These are phyloP conservation scores for Leptinotarsa tumamoca DNA, from an alignment of 2,888 invertebrate genomes.

Conservation along the genomic window DNA sequence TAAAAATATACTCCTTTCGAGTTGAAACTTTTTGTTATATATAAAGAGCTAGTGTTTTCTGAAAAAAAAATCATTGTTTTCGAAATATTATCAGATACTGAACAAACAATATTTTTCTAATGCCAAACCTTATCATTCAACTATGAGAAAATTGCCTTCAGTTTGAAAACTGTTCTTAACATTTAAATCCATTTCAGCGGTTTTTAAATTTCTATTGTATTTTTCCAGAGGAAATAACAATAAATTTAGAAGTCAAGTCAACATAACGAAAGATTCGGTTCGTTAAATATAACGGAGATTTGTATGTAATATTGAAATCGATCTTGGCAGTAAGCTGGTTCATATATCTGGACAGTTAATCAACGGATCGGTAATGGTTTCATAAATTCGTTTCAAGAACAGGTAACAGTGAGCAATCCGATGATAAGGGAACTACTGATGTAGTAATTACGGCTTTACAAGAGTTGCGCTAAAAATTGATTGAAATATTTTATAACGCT, in stretches of 20 bases:
- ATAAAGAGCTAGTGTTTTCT: no score
- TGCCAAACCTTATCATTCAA: no score
- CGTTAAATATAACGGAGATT: neutral
- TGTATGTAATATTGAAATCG: neutral
- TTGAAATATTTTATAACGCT: slow-evolving; percentile 17
- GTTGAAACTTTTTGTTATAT: no score
- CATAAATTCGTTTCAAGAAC: slow-evolving; percentile 20
- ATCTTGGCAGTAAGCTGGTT: slow-evolving; percentile 1
- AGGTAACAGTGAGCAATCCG: slow-evolving; percentile 18
- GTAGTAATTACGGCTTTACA: slow-evolving; percentile 20
- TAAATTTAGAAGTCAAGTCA: neutral
- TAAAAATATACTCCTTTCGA: no score
- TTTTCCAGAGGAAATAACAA: neutral
- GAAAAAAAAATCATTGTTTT: no score
- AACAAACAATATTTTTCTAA: no score
- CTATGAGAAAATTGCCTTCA: no score
- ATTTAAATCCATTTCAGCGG: no score
- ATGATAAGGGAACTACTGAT: slow-evolving; percentile 19
- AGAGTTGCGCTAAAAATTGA: slow-evolving; percentile 18
- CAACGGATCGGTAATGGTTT: slow-evolving; percentile 14
- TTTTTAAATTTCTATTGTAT: no score
- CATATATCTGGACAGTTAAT: slow-evolving; percentile 8
- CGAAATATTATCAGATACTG: no score
- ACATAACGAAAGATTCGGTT: neutral
- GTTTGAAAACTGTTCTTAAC: no score